Evolutionary conservation across 2,113 vertebrate species (phyloP).

Genomic region (Rhinolophus sinicus): DNA sequence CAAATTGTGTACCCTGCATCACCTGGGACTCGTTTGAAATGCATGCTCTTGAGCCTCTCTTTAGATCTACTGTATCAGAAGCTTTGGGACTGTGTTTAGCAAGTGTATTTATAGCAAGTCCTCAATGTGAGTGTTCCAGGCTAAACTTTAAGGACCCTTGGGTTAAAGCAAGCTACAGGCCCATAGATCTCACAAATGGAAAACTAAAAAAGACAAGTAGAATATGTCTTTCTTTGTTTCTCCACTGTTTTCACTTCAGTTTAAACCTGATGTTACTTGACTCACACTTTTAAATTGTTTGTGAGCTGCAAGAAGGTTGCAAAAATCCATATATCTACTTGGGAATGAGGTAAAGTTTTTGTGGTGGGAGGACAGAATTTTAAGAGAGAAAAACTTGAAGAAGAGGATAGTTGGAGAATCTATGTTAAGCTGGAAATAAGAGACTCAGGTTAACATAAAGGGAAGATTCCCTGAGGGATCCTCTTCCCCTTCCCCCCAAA

Average conservation of each 20-base stretch:
- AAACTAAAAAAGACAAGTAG: constrained; percentile 7
- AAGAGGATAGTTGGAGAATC: background rate
- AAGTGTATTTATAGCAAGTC: background rate
- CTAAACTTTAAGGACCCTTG: background rate
- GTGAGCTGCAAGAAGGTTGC: background rate
- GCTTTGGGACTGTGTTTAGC: background rate
- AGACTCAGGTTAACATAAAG: background rate
- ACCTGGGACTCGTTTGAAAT: background rate
- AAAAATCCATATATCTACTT: background rate
- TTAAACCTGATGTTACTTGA: background rate
- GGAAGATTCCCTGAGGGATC: background rate
- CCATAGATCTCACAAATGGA: background rate
- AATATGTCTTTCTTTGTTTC: background rate
- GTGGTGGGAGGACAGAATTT: background rate
- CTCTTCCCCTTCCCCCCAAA: background rate
- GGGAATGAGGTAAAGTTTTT: background rate
- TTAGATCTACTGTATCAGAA: background rate
- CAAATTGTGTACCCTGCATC: background rate
- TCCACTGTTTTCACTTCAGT: background rate
- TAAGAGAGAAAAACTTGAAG: background rate
- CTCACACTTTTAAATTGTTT: background rate
- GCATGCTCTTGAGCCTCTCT: background rate
- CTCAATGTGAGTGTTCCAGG: background rate
- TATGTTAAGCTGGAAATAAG: background rate
- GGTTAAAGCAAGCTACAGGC: background rate